Conservation (phyloP, 2,113 vertebrate genomes). For the Actinemys pallida region DNA sequence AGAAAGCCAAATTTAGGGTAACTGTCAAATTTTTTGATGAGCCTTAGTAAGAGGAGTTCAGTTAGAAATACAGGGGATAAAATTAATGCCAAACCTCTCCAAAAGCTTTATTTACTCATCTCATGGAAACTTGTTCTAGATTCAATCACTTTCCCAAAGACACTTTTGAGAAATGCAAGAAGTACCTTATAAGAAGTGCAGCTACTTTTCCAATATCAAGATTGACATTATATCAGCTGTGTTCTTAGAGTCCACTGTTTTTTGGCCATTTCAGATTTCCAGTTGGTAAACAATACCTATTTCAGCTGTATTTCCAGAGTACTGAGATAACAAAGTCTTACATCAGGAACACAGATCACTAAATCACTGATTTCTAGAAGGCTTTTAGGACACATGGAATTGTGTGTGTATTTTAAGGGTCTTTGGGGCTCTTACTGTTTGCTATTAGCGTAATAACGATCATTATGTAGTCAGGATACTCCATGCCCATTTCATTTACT, state of each 20-base stretch:
- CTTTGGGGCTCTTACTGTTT: neutral
- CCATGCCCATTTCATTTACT: too few relatives aligned
- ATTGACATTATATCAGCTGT: neutral
- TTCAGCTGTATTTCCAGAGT: neutral
- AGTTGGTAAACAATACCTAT: neutral
- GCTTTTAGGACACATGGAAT: neutral
- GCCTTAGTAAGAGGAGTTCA: neutral
- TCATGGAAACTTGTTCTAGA: neutral
- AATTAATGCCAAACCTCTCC: neutral
- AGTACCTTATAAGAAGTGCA: neutral
- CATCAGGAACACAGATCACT: neutral
- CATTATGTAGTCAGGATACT: neutral
- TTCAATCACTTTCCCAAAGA: neutral
- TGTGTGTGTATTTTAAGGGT: neutral
- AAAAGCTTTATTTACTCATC: neutral
- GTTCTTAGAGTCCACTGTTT: neutral
- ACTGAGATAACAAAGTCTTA: neutral
- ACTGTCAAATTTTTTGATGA: neutral
- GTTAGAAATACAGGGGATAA: conserved; percentile 2
- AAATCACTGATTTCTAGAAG: neutral
- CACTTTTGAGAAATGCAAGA: neutral
- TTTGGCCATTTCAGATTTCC: neutral
- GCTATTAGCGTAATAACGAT: neutral
- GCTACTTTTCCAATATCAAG: neutral
- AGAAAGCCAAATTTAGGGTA: neutral